Evolutionary conservation across 2,888 invertebrate genomes (phyloP).

Genomic region (Gerosis bhagava): DNA sequence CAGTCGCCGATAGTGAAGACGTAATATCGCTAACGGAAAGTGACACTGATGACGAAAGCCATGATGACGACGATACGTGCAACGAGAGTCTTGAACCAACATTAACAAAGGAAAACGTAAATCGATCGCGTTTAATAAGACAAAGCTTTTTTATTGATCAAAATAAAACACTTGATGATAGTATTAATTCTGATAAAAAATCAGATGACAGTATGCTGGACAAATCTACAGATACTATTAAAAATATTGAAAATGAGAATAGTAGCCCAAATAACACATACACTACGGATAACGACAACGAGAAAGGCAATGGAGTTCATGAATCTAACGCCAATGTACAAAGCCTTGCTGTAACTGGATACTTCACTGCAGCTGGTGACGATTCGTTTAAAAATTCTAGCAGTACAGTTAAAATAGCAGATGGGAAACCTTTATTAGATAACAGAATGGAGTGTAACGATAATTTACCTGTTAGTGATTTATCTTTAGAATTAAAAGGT

Average conservation of each 20-base stretch:
- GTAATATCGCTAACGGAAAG: constrained; percentile 47
- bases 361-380: not conserved
- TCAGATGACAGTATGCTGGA: constrained; percentile 40
- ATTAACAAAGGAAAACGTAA: constrained; percentile 54
- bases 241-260: constrained; percentile 34
- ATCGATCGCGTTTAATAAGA: constrained; percentile 43
- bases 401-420: not conserved
- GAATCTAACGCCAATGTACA: not conserved
- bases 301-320: constrained; percentile 15
- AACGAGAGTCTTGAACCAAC: constrained; percentile 66
- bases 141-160: constrained; percentile 33
- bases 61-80: constrained; percentile 45
- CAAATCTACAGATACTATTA: constrained; percentile 41
- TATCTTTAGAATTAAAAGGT: constrained; percentile 19
- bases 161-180: constrained; percentile 16
- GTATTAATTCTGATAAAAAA: constrained; percentile 34
- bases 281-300: constrained; percentile 36
- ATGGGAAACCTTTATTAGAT: constrained; percentile 4
- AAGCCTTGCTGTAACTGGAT: not conserved
- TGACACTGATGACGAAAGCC: constrained; percentile 44
- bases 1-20: constrained; percentile 37
- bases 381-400: not conserved
- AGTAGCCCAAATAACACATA: constrained; percentile 33
- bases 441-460: not conserved
- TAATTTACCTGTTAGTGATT: constrained; percentile 1